Evolutionary conservation across 1,140 invertebrate genomes (phyloP).

Genomic region (Drosophila insularis): DNA sequence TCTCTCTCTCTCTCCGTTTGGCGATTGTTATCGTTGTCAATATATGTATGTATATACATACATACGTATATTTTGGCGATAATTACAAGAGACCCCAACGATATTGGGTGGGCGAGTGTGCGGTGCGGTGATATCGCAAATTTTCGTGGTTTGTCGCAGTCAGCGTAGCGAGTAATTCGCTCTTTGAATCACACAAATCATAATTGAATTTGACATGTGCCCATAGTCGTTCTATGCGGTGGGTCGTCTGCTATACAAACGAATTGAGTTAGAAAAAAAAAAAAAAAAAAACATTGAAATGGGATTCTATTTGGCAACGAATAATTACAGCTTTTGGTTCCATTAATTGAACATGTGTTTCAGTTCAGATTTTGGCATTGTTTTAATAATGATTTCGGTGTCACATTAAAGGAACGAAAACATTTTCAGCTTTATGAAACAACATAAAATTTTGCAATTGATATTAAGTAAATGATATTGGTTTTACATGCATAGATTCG

Average conservation of each 20-base stretch:
- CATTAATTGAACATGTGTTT: conserved; percentile 7
- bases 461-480: no score
- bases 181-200: conserved; percentile 11
- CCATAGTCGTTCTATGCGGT: background rate
- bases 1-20: conserved; percentile 31
- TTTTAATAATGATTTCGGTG: background rate
- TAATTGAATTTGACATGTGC: conserved; percentile 73
- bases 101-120: background rate
- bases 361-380: background rate
- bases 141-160: background rate
- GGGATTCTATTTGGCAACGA: background rate
- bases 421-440: no score
- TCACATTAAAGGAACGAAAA: background rate
- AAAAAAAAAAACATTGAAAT: background rate
- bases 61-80: conserved; percentile 26
- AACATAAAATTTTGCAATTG: no score
- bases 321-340: background rate
- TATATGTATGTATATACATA: no score
- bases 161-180: background rate
- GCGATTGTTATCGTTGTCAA: conserved; percentile 40
- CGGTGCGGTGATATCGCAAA: background rate
- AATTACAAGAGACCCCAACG: conserved; percentile 40
- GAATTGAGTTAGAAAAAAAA: background rate
- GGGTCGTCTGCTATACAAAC: background rate
- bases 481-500: no score